phyloP scores from a whole-genome alignment of 2,113 vertebrate genomes.

The Atractosteus spatula region DNA sequence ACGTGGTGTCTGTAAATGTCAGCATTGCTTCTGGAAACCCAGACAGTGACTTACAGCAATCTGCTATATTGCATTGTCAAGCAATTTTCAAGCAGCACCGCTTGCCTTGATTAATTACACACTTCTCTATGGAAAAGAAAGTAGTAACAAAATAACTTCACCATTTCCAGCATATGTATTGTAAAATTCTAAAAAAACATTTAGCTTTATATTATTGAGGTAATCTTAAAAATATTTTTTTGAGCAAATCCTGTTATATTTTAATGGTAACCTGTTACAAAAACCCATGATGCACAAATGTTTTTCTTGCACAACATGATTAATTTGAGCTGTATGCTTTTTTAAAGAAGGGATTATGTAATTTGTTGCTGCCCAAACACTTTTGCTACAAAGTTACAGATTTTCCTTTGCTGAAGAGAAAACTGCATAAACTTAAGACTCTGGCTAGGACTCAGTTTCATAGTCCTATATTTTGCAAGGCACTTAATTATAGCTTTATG shows the following conservation, averaged over 20 bases:
- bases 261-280: no score
- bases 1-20: background rate
- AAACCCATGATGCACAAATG: no score
- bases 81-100: background rate
- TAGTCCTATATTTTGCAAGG: conserved; percentile 74
- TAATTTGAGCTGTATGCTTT: conserved; percentile 23
- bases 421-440: conserved; percentile 62
- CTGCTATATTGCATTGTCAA: background rate
- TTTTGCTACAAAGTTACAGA: conserved; percentile 17
- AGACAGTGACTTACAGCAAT: conserved; percentile 7
- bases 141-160: background rate
- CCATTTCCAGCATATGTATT: background rate
- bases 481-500: conserved; percentile 76
- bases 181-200: background rate
- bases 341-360: conserved; percentile 16
- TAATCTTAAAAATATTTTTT: background rate
- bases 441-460: conserved; percentile 67
- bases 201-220: background rate
- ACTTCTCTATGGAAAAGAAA: background rate
- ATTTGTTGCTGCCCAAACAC: conserved; percentile 8
- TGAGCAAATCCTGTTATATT: no score
- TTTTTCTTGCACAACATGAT: conserved; percentile 12
- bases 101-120: background rate
- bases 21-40: background rate
- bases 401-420: conserved; percentile 60